These are phyloP conservation scores for Reticulitermes speratus DNA, from an alignment of 1,140 invertebrate genomes.

Conservation along the genomic window DNA sequence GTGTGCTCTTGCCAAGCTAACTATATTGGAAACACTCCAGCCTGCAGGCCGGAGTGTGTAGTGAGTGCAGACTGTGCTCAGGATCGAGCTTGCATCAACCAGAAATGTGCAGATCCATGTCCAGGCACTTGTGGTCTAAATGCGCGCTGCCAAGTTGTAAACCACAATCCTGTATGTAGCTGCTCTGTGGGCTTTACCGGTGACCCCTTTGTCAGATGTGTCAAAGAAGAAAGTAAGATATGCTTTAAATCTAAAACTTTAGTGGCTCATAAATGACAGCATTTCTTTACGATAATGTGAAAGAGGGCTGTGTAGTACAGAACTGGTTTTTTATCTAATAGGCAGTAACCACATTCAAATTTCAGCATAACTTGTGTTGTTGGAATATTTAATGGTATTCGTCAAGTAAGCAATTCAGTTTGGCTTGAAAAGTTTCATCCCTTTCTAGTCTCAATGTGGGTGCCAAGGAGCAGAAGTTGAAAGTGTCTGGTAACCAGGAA, in stretches of 20 bases:
- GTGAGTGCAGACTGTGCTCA: slow-evolving; percentile 65
- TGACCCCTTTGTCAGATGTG: slow-evolving; percentile 67
- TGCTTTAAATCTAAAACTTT: background rate
- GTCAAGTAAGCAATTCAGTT: too few relatives aligned
- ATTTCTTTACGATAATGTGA: background rate
- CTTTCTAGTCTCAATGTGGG: too few relatives aligned
- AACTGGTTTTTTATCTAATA: background rate
- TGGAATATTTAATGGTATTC: too few relatives aligned
- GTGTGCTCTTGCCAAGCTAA: slow-evolving; percentile 65
- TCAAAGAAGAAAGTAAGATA: slow-evolving; percentile 56
- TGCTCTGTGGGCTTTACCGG: slow-evolving; percentile 63
- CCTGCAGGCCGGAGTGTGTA: slow-evolving; percentile 65
- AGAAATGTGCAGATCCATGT: slow-evolving; percentile 61
- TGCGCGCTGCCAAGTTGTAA: slow-evolving; percentile 66
- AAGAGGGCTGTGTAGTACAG: background rate
- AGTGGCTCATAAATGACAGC: background rate
- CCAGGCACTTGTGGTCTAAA: slow-evolving; percentile 67
- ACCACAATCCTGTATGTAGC: slow-evolving; percentile 69
- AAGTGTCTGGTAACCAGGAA: too few relatives aligned
- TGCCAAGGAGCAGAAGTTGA: too few relatives aligned
- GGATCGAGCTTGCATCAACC: slow-evolving; percentile 65
- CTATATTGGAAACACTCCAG: slow-evolving; percentile 61
- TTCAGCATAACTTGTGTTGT: background rate
- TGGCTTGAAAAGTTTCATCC: too few relatives aligned
- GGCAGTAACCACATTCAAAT: background rate